Base-by-base conservation (phyloP, 2,113 vertebrate genomes). In the Amblyopsis rosae region DNA sequence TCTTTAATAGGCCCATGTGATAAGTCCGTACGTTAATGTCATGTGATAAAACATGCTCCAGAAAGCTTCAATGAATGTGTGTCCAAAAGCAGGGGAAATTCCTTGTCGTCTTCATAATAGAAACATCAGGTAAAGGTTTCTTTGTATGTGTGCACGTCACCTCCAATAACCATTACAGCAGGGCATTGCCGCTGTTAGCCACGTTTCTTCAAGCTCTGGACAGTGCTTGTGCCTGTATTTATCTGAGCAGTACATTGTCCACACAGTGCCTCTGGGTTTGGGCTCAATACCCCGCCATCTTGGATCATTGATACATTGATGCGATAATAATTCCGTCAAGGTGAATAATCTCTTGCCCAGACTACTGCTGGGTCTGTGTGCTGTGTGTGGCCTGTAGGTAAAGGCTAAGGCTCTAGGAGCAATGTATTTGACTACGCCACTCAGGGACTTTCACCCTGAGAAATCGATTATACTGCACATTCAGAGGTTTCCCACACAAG, bases 211-310 rank as follows among this genome's bases (percentile, higher is more conserved):
- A 59, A 11, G 13, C 17, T 11, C 26, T 70, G 53, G 46, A 0
- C 16, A 13, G 54, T 60, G 16, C 35, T 16, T 26, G 10, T 7
- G 53, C 55, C 53, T 59, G 72, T 12, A 15, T 62, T 59, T 32
- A 0, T 60, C 12, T 32, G 12, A 16, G 54, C 12, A 12, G 55
- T 9, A 41, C 41, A 10, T 66, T 46, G 5, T 65, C 67, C 12
- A 15, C 32, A n/a, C 9, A 47, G 19, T 46, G 60, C 73, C 75
- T 75, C 63, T 2, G 71, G 76, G 80, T 75, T 60, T 2, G 71
- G 76, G 80, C 79, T 81, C 85, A 79, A 76, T 81, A 70, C 16
- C 64, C 67, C 67, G 35, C 41, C 58, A 26, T 60, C 67, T 70
- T 68, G 62, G 72, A 71, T 80, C 60, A 51, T 65, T 56, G 15